phyloP scores from a whole-genome alignment of 2,888 invertebrate species.

The Chironomus tentans region DNA sequence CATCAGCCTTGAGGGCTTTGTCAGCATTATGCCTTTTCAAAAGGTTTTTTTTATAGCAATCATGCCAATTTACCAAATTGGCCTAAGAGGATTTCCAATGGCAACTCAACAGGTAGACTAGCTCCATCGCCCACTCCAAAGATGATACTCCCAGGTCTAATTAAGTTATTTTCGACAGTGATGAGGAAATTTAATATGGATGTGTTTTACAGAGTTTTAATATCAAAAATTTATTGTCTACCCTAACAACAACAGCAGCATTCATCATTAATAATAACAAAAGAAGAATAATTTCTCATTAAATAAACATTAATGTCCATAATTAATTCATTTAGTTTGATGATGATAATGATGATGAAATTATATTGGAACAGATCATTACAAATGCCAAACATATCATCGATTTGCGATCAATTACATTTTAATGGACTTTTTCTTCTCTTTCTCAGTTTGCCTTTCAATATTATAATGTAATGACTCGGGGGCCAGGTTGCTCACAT shows the following conservation, averaged over 20 bases:
- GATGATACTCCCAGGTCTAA: too few relatives aligned
- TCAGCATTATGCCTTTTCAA: not conserved
- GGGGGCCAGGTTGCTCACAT: not conserved
- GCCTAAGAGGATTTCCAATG: slow-evolving; percentile 1
- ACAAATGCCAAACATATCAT: not conserved
- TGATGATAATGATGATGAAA: not conserved
- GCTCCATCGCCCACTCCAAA: too few relatives aligned
- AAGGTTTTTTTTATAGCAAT: not conserved
- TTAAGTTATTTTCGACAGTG: too few relatives aligned
- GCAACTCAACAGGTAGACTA: not conserved
- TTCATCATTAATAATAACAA: too few relatives aligned
- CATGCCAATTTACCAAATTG: not conserved
- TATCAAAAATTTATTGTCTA: too few relatives aligned
- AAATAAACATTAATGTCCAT: too few relatives aligned
- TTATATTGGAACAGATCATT: not conserved
- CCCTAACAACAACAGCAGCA: too few relatives aligned
- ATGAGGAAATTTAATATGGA: too few relatives aligned
- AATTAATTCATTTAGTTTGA: not conserved
- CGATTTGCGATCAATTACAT: slow-evolving; percentile 22
- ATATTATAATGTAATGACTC: not conserved
- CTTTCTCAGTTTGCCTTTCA: not conserved
- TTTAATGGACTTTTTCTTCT: slow-evolving; percentile 15
- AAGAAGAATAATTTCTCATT: too few relatives aligned
- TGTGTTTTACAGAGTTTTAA: too few relatives aligned
- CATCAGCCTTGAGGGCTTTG: not conserved